phyloP scores from a whole-genome alignment of 1,140 invertebrate genomes.

The Trinorchestia longiramus region DNA sequence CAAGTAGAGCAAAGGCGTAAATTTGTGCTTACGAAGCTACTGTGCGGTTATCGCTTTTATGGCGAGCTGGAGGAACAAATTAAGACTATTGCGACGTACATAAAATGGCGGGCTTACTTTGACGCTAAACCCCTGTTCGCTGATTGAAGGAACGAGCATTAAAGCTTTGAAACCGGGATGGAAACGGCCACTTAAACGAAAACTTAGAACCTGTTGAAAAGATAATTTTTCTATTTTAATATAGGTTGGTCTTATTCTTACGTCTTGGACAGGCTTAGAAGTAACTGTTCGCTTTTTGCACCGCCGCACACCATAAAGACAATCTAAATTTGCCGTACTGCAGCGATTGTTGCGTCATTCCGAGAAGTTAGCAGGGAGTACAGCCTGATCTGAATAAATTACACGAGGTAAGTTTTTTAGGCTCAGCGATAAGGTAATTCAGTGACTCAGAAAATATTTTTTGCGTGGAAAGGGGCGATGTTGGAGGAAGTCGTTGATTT shows the following conservation, averaged over 20 bases:
- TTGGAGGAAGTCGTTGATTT: background rate
- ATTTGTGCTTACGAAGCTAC: background rate
- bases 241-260: background rate
- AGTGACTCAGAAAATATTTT: background rate
- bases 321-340: background rate
- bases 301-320: background rate
- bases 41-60: background rate
- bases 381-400: conserved; percentile 21
- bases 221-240: background rate
- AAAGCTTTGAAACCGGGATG: background rate
- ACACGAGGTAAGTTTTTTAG: background rate
- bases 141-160: background rate
- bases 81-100: background rate
- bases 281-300: background rate
- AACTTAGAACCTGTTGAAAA: background rate
- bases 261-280: background rate
- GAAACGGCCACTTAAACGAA: background rate
- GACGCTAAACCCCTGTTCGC: background rate
- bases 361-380: background rate
- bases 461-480: background rate
- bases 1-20: background rate
- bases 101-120: background rate
- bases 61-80: background rate
- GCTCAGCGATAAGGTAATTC: conserved; percentile 31
- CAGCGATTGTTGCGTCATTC: background rate